Base-by-base conservation (phyloP, 2,113 vertebrate species). In the Ancistrus triradiatus region DNA sequence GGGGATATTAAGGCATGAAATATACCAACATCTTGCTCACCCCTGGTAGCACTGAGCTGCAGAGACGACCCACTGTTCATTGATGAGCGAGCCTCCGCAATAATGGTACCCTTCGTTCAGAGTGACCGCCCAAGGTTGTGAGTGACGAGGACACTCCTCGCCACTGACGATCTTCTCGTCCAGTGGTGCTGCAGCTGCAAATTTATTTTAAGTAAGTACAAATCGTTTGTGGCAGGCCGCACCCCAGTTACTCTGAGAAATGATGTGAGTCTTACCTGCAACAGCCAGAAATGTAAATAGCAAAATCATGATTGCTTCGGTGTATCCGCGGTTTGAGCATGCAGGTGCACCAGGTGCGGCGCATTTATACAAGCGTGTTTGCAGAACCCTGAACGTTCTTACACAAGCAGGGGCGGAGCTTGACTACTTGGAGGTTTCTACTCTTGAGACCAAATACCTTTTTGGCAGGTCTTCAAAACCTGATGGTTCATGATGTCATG, bases 41-140 rank as follows among this genome's bases (percentile, higher is more conserved):
- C 78, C 78, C 48, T 80, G 66, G 82, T 85, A 87, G 73, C 86
- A 89, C 80, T 88, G 84, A 27, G 87, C 85, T 52, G 87, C 85
- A 70, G 86, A 88, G 51, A 81, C 14, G 58, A 89, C 71, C 85
- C 85, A 89, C 55, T 63, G 80, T 51, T 87, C 74, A 2, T 77
- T 86, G 65, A 88, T 83, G 40, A 87, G 83, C 56, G 78, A 82
- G 57, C 81, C 80, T 2, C 85, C 81, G 8, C 83, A 86, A 70
- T 13, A 85, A 72, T 88, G 86, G 70, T 87, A 88, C 40, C 84
- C 86, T 1, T 81, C 11, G 15, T 82, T 88, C 24, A 88, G 7
- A 7, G 86, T 83, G 28, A 68, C 84, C 72, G 84, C 82, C 81
- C 77, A 85, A 63, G 83, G 79, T 50, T 79, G 51, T 25, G 74